These are phyloP conservation scores for Arctia plantaginis DNA, from an alignment of 2,888 invertebrate genomes.

Conservation along the genomic window DNA sequence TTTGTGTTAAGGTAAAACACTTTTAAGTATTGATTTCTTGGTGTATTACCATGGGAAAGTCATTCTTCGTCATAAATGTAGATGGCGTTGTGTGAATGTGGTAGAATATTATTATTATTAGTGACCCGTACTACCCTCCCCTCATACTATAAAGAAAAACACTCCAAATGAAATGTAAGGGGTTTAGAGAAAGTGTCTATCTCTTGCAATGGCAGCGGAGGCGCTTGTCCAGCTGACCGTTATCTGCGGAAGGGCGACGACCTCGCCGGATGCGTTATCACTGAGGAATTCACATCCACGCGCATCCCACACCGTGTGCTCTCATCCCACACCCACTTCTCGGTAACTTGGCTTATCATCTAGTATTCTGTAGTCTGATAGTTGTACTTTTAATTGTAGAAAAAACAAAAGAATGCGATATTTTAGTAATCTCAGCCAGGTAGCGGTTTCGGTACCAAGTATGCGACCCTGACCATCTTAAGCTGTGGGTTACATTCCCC, in stretches of 20 bases:
- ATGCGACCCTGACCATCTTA: too few relatives aligned
- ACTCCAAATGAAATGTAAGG: background rate
- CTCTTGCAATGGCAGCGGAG: conserved; percentile 31
- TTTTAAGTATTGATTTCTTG: too few relatives aligned
- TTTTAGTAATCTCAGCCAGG: too few relatives aligned
- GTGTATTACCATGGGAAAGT: too few relatives aligned
- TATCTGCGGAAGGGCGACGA: conserved; percentile 79
- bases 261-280: conserved; percentile 78
- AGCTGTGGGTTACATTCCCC: too few relatives aligned
- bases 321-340: conserved; percentile 55
- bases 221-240: conserved; percentile 67
- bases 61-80: too few relatives aligned
- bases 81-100: too few relatives aligned
- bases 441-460: too few relatives aligned
- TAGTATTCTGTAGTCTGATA: background rate
- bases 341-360: conserved; percentile 40
- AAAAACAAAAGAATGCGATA: background rate
- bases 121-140: too few relatives aligned
- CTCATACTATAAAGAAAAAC: background rate
- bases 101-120: too few relatives aligned
- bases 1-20: too few relatives aligned
- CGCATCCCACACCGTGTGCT: conserved; percentile 50
- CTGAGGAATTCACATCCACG: conserved; percentile 49
- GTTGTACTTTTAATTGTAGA: background rate
- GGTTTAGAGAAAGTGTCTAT: background rate